phyloP scores from a whole-genome alignment of 2,888 invertebrate species.

The Sympetrum striolatum region DNA sequence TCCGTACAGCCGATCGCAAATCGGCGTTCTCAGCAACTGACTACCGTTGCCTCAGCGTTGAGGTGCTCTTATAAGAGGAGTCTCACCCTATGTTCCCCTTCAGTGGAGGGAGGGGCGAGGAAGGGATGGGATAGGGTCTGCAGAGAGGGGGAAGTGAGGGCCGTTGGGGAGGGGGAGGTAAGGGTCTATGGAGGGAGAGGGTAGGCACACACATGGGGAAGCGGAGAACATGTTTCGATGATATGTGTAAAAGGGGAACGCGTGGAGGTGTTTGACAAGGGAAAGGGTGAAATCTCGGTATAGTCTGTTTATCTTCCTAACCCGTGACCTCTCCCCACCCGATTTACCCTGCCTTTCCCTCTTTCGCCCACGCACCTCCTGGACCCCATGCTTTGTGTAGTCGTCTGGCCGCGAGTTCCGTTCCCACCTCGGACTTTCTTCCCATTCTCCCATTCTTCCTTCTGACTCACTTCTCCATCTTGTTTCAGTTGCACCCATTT shows the following conservation, averaged over 20 bases:
- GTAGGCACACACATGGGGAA: neutral
- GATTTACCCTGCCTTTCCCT: neutral
- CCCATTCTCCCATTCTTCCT: neutral
- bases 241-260: neutral
- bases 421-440: neutral
- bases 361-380: neutral
- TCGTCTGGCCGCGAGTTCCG: neutral
- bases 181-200: neutral
- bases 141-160: neutral
- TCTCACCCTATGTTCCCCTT: neutral
- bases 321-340: constrained; percentile 33
- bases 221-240: neutral
- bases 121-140: neutral
- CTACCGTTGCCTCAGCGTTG: constrained; percentile 20
- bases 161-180: neutral
- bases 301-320: constrained; percentile 15
- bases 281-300: neutral
- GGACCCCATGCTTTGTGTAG: neutral
- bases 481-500: no score
- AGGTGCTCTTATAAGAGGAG: constrained; percentile 35
- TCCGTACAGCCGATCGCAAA: neutral
- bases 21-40: constrained; percentile 7
- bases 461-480: no score
- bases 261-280: neutral
- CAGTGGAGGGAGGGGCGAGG: neutral